These are phyloP conservation scores for Bambusicola thoracicus DNA, from an alignment of 2,113 vertebrate genomes.

Conservation along the genomic window DNA sequence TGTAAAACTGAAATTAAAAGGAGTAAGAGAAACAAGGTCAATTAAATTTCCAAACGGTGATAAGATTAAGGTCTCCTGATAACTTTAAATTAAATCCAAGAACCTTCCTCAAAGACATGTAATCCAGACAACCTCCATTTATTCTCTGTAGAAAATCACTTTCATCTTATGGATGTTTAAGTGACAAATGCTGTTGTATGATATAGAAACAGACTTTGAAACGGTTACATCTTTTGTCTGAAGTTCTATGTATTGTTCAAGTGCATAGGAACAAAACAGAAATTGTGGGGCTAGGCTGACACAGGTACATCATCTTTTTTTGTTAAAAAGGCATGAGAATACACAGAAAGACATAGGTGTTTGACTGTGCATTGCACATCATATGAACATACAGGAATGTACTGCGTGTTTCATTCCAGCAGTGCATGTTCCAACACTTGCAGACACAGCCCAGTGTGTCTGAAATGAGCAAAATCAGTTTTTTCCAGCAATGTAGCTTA, in stretches of 20 bases:
- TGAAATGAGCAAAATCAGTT: not conserved
- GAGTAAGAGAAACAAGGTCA: not conserved
- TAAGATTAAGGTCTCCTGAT: not conserved
- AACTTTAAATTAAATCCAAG: not conserved
- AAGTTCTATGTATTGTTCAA: not conserved
- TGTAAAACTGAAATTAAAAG: conserved; percentile 1
- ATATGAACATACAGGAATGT: fast-evolving
- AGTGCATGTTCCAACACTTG: not conserved
- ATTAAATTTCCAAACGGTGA: not conserved
- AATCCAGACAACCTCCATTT: not conserved
- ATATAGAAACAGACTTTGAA: not conserved
- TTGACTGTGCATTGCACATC: not conserved
- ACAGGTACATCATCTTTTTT: not conserved
- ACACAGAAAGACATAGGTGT: not conserved
- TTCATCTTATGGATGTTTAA: not conserved
- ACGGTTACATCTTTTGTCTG: not conserved
- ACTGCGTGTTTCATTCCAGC: not conserved
- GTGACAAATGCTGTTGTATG: not conserved
- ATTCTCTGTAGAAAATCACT: not conserved
- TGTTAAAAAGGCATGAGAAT: fast-evolving
- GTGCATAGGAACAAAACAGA: not conserved
- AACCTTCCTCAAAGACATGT: not conserved
- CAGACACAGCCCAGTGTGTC: not conserved
- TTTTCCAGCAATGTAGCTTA: not conserved
- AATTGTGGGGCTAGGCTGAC: not conserved